Evolutionary conservation across 2,888 invertebrate genomes (phyloP).

Genomic region (Ferrisia virgata): DNA sequence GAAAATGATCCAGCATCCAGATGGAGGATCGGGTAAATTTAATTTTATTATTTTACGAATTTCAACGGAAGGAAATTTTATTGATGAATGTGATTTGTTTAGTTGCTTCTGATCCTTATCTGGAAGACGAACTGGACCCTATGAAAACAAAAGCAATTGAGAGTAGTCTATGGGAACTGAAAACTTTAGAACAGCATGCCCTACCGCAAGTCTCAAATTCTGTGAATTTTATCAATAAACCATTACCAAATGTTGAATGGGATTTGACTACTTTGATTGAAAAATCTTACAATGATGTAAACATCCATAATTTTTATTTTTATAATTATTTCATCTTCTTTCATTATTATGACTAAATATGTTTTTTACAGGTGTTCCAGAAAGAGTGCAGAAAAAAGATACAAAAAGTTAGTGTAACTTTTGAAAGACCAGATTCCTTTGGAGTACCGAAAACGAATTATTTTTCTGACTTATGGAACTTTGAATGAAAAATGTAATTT

Average conservation of each 20-base stretch:
- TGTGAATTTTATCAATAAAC: slow-evolving; percentile 68
- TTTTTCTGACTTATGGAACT: slow-evolving; percentile 43
- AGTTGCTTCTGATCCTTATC: slow-evolving; percentile 71
- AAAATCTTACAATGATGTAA: slow-evolving; percentile 62
- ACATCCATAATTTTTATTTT: slow-evolving; percentile 15
- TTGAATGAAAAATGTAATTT: not conserved
- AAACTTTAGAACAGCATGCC: slow-evolving; percentile 70
- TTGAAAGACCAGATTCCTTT: slow-evolving; percentile 47
- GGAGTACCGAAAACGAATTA: slow-evolving; percentile 42
- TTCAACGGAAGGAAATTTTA: too few species aligned
- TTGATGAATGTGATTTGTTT: slow-evolving; percentile 57
- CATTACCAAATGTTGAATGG: slow-evolving; percentile 66
- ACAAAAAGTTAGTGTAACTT: slow-evolving; percentile 55
- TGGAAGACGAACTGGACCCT: slow-evolving; percentile 77
- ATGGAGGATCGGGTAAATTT: slow-evolving; percentile 28
- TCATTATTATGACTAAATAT: slow-evolving; percentile 25
- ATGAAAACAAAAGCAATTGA: slow-evolving; percentile 74
- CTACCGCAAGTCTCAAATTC: slow-evolving; percentile 69
- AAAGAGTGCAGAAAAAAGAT: slow-evolving; percentile 72
- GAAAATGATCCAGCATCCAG: slow-evolving; percentile 56
- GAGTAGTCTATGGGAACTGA: slow-evolving; percentile 91
- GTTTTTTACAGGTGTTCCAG: slow-evolving; percentile 65
- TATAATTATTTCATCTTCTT: not conserved
- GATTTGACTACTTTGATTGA: slow-evolving; percentile 67
- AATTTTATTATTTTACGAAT: not conserved